phyloP scores from a whole-genome alignment of 2,888 invertebrate species.

The Tiphia femorata region DNA sequence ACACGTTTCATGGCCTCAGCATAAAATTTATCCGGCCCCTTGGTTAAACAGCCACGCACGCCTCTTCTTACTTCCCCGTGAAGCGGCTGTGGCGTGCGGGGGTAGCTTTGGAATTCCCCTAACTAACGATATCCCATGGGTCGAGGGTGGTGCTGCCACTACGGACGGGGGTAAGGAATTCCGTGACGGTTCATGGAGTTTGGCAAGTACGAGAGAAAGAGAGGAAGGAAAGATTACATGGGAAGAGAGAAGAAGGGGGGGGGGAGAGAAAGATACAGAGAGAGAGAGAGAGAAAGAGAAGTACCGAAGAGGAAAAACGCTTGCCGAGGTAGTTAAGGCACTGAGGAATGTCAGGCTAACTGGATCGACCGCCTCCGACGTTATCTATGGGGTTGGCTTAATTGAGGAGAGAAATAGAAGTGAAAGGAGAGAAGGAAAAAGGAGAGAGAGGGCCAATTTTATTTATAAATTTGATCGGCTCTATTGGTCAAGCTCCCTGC shows the following conservation, averaged over 20 bases:
- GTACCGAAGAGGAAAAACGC: slow-evolving; percentile 1
- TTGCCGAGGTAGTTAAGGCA: too few relatives aligned
- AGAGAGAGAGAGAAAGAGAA: background rate
- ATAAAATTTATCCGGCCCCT: slow-evolving; percentile 64
- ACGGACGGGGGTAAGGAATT: too few relatives aligned
- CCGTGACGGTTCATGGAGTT: too few relatives aligned
- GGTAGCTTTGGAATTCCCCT: slow-evolving; percentile 35
- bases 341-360: too few relatives aligned
- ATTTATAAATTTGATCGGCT: slow-evolving; percentile 65
- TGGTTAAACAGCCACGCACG: slow-evolving; percentile 64
- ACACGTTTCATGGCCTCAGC: slow-evolving; percentile 76
- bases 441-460: slow-evolving; percentile 59
- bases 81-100: background rate
- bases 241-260: background rate
- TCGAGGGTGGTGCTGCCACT: slow-evolving; percentile 14
- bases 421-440: too few relatives aligned
- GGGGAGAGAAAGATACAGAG: too few relatives aligned
- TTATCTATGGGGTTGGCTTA: slow-evolving; percentile 65
- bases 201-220: slow-evolving; percentile 3
- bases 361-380: too few relatives aligned
- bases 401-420: too few relatives aligned
- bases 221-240: background rate
- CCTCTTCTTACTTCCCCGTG: slow-evolving; percentile 54
- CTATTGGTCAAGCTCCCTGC: slow-evolving; percentile 47
- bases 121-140: slow-evolving; percentile 44